Evolutionary conservation across 1,140 invertebrate species (phyloP), one percentile per base, ranked within the genome.

Genomic region (Drosophila takahashii): DNA sequence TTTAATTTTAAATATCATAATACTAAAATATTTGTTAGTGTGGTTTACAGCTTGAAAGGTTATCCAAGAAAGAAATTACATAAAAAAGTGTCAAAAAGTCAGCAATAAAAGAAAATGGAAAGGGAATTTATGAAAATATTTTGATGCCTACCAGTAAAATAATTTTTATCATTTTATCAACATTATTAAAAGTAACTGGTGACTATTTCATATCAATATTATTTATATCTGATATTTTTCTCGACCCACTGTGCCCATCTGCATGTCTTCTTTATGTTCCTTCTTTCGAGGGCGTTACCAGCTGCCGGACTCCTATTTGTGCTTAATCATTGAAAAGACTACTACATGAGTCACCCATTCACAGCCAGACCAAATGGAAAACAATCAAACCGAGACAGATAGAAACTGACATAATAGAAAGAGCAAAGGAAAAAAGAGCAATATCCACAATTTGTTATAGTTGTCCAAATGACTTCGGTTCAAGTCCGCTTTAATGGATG

Each of bases 301-400:
- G 67, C 65, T 71, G 66, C 66, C 13, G 64, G 64, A 57, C 50
- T 57, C 18, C 27, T n/a, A 70, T 47, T 70, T 71, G 67, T 48
- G 67, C 67, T 71, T 71, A 71, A 70, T 71, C 67, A 71, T 70
- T 57, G 65, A 71, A 71, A 70, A 71, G 52, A 57, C 65, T 27
- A 18, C 13, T 71, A 65, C 61, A 45, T 70, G 67, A 71, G 64
- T 71, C 64, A 70, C 50, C 29, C 44, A 48, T 69, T 56, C 50
- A 39, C n/a, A 48, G 50, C 34, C 50, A 56, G 51, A 69, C 34
- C 27, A 32, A 66, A 69, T 66, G 45, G 42, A 66, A 69, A 69
- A 48, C 67, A 70, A 48, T 70, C 67, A 70, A 48, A 48, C 42
- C n/a, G 42, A 37, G 42, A 39, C 64, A 47, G 44, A 69, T 16